Conservation (phyloP, 2,888 invertebrate species). For the Pantelozetes paolii region DNA sequence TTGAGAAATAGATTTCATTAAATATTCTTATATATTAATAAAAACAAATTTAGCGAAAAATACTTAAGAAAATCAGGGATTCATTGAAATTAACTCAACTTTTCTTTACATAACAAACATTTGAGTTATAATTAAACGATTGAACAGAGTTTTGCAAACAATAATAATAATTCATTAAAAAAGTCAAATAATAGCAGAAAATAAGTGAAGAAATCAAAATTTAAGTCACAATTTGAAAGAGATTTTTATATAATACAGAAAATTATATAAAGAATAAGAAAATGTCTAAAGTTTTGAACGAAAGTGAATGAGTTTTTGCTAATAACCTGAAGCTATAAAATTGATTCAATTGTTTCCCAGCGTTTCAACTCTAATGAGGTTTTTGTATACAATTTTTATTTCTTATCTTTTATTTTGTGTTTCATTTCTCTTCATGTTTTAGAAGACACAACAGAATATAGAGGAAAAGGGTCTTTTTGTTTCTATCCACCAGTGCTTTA, state of each 20-base stretch:
- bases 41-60: constrained; percentile 25
- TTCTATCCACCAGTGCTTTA: too few relatives aligned
- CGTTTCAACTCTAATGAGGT: constrained; percentile 27
- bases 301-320: constrained; percentile 28
- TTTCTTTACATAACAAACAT: neutral
- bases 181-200: neutral
- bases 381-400: constrained; percentile 15
- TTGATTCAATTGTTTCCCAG: constrained; percentile 27
- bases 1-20: constrained; percentile 6
- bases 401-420: constrained; percentile 21
- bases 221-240: too few relatives aligned
- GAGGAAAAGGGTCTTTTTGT: too few relatives aligned
- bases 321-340: constrained; percentile 30
- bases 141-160: too few relatives aligned
- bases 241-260: neutral
- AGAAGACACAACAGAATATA: too few relatives aligned
- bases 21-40: neutral
- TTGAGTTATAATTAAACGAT: too few relatives aligned
- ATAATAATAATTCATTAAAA: constrained; percentile 2
- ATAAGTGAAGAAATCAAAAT: neutral
- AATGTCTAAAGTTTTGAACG: neutral
- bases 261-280: neutral
- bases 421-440: neutral
- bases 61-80: constrained; percentile 1
- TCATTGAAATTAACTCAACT: neutral